Percentiles rank a stretch among this genome's conserved stretches.
These are phyloP conservation scores for Sycophila texana DNA, from an alignment of 2,888 invertebrate genomes.

Conservation along the genomic window DNA sequence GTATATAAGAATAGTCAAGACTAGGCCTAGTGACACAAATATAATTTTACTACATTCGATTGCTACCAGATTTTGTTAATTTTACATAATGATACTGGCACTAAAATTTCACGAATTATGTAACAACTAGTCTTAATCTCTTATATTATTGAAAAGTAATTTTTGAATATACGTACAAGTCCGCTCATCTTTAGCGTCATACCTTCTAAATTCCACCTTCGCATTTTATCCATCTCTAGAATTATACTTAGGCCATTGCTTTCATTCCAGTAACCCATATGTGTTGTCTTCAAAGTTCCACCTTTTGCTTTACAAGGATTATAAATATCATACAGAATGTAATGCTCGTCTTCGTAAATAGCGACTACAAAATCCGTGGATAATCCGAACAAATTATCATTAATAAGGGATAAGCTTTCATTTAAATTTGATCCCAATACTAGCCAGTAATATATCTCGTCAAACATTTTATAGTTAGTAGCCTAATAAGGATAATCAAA, in stretches of 20 bases:
- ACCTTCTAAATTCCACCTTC: slow-evolving; percentile 56
- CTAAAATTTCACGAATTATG: too few relatives aligned
- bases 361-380: slow-evolving; percentile 63
- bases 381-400: slow-evolving; percentile 61
- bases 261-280: slow-evolving; percentile 60
- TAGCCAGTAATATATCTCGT: slow-evolving; percentile 61
- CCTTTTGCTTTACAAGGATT: slow-evolving; percentile 62
- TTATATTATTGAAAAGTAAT: not conserved
- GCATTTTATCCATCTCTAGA: slow-evolving; percentile 47
- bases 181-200: slow-evolving; percentile 58
- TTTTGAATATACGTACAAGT: slow-evolving; percentile 51
- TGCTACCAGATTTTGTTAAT: too few relatives aligned
- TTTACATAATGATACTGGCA: too few relatives aligned
- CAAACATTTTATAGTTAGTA: slow-evolving; percentile 50
- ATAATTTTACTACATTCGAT: too few relatives aligned
- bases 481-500: slow-evolving; percentile 26
- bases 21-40: too few relatives aligned
- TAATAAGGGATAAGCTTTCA: slow-evolving; percentile 55
- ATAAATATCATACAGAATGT: slow-evolving; percentile 62
- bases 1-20: too few relatives aligned
- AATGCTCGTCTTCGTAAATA: slow-evolving; percentile 50
- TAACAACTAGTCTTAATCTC: too few relatives aligned
- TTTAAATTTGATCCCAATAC: slow-evolving; percentile 59
- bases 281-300: slow-evolving; percentile 59
- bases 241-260: slow-evolving; percentile 28